Percentiles rank a stretch among this genome's conserved stretches.
phyloP scores from a whole-genome alignment of 2,888 invertebrate species.

The Muscina levida region DNA sequence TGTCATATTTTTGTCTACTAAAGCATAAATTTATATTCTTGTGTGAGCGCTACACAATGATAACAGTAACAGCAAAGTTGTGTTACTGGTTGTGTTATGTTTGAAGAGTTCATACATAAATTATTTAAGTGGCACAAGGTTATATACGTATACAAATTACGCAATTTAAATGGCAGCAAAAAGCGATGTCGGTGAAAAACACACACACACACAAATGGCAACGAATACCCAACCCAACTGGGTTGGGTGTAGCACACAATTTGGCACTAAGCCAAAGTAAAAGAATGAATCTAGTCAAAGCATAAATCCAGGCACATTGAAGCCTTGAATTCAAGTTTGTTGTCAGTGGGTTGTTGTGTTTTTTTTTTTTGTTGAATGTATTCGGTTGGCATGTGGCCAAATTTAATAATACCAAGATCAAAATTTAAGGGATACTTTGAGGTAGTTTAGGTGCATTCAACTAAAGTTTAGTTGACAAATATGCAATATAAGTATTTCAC shows the following conservation, averaged over 20 bases:
- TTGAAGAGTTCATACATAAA: conserved; percentile 64
- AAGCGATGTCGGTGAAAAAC: conserved; percentile 11
- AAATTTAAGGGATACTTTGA: conserved; percentile 26
- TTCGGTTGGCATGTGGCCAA: conserved; percentile 18
- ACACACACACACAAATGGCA: neutral
- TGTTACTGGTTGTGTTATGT: conserved; percentile 40
- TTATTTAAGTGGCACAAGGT: conserved; percentile 69
- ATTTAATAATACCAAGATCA: no score
- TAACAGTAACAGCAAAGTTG: conserved; percentile 34
- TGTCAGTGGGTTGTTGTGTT: conserved; percentile 30
- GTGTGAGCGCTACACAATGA: conserved; percentile 24
- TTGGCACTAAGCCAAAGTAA: conserved; percentile 65
- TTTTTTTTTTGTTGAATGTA: conserved; percentile 38
- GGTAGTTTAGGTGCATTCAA: neutral
- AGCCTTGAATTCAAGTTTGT: conserved; percentile 55
- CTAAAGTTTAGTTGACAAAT: no score
- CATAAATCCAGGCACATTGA: conserved; percentile 46
- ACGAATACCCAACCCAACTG: no score
- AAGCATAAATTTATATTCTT: conserved; percentile 10
- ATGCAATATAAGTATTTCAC: no score
- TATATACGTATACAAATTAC: conserved; percentile 43
- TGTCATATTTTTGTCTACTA: conserved; percentile 22
- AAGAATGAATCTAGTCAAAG: conserved; percentile 31
- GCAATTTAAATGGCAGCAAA: conserved; percentile 27
- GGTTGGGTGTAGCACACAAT: conserved; percentile 57